Conservation (phyloP, 2,797 vertebrate species). For the Halcyon chelicuti region DNA sequence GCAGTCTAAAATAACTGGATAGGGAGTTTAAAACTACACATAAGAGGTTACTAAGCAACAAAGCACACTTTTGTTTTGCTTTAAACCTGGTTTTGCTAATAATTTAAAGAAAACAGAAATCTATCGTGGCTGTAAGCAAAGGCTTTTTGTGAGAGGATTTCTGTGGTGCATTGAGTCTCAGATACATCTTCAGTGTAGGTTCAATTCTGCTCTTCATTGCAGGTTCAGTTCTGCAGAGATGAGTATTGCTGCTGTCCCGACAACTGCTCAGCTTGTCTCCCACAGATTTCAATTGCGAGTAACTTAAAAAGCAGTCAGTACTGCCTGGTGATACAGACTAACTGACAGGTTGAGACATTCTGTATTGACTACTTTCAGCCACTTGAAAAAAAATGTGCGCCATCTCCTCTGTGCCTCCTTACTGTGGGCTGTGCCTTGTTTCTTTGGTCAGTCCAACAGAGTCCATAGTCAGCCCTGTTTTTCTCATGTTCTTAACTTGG, state of each 20-base stretch:
- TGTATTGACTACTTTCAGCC: neutral
- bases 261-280: too few relatives aligned
- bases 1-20: neutral
- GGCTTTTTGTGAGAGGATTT: neutral
- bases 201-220: too few relatives aligned
- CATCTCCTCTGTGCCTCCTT: fast-evolving
- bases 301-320: neutral
- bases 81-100: neutral
- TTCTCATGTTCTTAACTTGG: neutral
- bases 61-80: neutral
- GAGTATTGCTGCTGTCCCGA: too few relatives aligned
- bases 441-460: neutral
- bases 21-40: neutral
- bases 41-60: neutral
- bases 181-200: too few relatives aligned
- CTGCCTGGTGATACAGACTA: neutral
- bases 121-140: neutral
- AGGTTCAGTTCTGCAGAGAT: too few relatives aligned
- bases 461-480: fast-evolving
- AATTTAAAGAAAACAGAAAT: neutral
- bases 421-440: neutral
- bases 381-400: neutral
- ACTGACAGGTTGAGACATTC: neutral
- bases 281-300: neutral
- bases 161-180: too few relatives aligned